phyloP scores from a whole-genome alignment of 2,113 vertebrate species.

The Urocitellus parryii region DNA sequence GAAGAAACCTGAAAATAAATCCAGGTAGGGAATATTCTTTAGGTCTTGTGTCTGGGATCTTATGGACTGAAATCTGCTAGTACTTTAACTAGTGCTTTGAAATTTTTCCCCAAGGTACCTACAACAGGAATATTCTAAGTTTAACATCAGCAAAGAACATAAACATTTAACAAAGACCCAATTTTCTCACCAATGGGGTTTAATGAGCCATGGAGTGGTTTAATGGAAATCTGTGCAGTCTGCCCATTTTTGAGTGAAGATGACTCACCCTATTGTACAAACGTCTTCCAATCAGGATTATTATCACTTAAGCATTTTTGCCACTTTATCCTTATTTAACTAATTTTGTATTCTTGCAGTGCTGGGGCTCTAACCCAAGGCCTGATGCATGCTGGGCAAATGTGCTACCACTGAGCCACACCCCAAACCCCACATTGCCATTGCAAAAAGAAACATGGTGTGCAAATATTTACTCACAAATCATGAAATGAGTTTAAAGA shows the following conservation, averaged over 20 bases:
- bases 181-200: conserved; percentile 77
- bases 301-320: not conserved
- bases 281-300: not conserved
- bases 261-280: not conserved
- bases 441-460: conserved; percentile 24
- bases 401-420: not conserved
- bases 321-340: not conserved
- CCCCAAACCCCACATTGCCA: not conserved
- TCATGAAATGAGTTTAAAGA: conserved; percentile 14
- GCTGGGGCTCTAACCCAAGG: not conserved
- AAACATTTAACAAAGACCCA: conserved; percentile 76
- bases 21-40: not conserved
- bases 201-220: conserved; percentile 76
- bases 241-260: conserved; percentile 63
- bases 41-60: conserved; percentile 31
- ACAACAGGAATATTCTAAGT: conserved; percentile 73
- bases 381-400: not conserved
- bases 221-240: conserved; percentile 68
- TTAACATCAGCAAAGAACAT: conserved; percentile 75
- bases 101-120: conserved; percentile 70
- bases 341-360: not conserved
- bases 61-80: not conserved
- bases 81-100: conserved; percentile 20
- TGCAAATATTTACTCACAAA: conserved; percentile 56
- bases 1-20: not conserved